A percentile compares a stretch with the other conserved stretches of the same genome.
Evolutionary conservation across 2,888 invertebrate genomes (phyloP).

Genomic region (Watsonalla cultraria): DNA sequence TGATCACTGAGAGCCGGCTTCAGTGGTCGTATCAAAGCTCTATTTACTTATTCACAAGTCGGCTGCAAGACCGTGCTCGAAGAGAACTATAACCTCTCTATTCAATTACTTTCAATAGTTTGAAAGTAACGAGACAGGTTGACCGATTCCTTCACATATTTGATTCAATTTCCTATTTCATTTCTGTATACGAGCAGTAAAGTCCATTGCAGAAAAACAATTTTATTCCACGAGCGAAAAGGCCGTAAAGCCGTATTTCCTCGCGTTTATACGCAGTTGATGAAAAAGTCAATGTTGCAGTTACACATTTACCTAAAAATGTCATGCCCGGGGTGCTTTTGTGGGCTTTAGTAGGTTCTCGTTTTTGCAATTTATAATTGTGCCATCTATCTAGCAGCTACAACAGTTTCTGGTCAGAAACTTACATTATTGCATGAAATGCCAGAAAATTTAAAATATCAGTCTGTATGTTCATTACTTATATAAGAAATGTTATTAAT

Average conservation of each 20-base stretch:
- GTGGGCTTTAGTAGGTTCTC: background rate
- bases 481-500: too few species aligned
- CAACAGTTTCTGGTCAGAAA: too few species aligned
- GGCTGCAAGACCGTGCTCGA: slow-evolving; percentile 9
- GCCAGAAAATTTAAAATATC: too few species aligned
- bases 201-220: slow-evolving; percentile 4
- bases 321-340: background rate
- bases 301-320: slow-evolving; percentile 3
- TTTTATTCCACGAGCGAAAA: slow-evolving; percentile 6
- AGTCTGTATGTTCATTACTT: too few species aligned
- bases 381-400: too few species aligned
- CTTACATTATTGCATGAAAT: too few species aligned
- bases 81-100: slow-evolving; percentile 14
- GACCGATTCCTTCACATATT: slow-evolving; percentile 20
- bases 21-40: slow-evolving; percentile 10
- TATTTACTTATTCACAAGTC: slow-evolving; percentile 24
- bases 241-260: slow-evolving; percentile 5
- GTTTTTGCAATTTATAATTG: too few species aligned
- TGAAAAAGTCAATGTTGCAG: slow-evolving; percentile 6
- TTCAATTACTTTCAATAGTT: slow-evolving; percentile 23
- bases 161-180: slow-evolving; percentile 17
- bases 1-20: slow-evolving; percentile 13
- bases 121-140: slow-evolving; percentile 24
- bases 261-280: slow-evolving; percentile 4
- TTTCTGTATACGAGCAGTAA: slow-evolving; percentile 5